These are phyloP conservation scores for Agonopterix alstromeriana DNA, from an alignment of 2,888 invertebrate species.

Conservation along the genomic window DNA sequence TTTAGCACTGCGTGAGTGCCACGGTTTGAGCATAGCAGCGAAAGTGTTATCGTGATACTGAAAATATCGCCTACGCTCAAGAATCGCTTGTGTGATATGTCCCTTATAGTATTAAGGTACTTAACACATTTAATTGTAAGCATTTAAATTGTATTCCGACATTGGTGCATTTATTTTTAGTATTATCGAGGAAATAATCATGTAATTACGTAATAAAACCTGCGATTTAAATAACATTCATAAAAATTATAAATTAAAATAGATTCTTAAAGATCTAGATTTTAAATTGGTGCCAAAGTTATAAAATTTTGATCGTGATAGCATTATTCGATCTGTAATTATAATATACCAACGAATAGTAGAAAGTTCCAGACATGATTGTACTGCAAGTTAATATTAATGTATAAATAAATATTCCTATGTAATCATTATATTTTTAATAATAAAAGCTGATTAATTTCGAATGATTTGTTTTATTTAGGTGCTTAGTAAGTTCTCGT, in stretches of 20 bases:
- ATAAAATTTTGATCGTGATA: conserved; percentile 4
- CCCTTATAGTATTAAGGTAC: too few relatives aligned
- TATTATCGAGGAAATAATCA: conserved; percentile 7
- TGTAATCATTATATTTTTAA: conserved; percentile 46
- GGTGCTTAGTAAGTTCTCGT: too few relatives aligned
- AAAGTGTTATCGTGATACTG: too few relatives aligned
- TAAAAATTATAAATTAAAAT: conserved; percentile 15
- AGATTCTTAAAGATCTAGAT: conserved; percentile 23
- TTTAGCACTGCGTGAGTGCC: too few relatives aligned
- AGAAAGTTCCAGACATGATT: conserved; percentile 10
- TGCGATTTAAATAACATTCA: conserved; percentile 17
- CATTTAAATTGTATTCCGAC: conserved; percentile 16
- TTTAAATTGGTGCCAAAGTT: conserved; percentile 63
- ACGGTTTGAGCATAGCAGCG: too few relatives aligned
- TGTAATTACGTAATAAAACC: conserved; percentile 5
- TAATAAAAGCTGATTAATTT: conserved; percentile 22
- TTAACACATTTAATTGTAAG: neutral
- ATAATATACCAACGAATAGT: conserved; percentile 10
- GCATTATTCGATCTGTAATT: neutral
- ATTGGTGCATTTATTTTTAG: conserved; percentile 49
- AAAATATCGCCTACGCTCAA: too few relatives aligned
- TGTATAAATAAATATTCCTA: conserved; percentile 14
- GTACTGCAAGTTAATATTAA: conserved; percentile 5
- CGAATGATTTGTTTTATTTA: conserved; percentile 6
- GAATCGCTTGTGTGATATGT: too few relatives aligned